Evolutionary conservation across 2,113 vertebrate species (phyloP), one percentile per base, ranked within the genome.

Genomic region (Parus major): DNA sequence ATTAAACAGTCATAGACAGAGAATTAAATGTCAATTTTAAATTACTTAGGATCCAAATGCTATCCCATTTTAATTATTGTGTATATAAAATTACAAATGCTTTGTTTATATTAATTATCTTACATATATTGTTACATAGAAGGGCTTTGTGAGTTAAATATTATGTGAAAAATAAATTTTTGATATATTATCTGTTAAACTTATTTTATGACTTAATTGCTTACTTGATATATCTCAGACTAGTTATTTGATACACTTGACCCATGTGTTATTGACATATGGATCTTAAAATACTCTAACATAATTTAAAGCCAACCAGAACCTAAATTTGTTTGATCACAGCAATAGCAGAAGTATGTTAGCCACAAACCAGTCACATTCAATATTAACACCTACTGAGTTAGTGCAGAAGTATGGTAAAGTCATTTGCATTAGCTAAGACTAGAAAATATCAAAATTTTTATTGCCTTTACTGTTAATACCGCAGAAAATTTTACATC

Each of bases 401-500:
- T 73, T 88, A 36, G 59, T 63, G 70, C 53, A 87, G 16, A 42
- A 77, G 15, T 66, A 39, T 82, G 89, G 82, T 93, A 77, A 95
- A 96, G 59, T 85, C 49, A 71, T 95, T 69, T 96, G 82, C 50
- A 60, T 93, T 86, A 88, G 59, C 66, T 70, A 93, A 76, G 65
- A 77, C 52, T 56, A 89, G 80, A 93, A 96, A 88, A 22, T 59
- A 23, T 72, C 85, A 24, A 86, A 39, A 53, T 41, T 94, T 94
- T 96, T 90, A 73, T 92, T 91, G 61, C 65, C 76, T 92, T 92
- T 93, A 56, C 41, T 86, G 56, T 88, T 91, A 86, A 90, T 88
- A 79, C 46, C 73, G 68, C 59, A 88, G 66, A 92, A 93, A 53
- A 64, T 61, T 78, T 88, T 90, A 70, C 79, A 78, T 90, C 44